Evolutionary conservation across 2,797 vertebrate species (phyloP), one percentile per base, ranked within the genome.

Genomic region (Pelobates cultripes): DNA sequence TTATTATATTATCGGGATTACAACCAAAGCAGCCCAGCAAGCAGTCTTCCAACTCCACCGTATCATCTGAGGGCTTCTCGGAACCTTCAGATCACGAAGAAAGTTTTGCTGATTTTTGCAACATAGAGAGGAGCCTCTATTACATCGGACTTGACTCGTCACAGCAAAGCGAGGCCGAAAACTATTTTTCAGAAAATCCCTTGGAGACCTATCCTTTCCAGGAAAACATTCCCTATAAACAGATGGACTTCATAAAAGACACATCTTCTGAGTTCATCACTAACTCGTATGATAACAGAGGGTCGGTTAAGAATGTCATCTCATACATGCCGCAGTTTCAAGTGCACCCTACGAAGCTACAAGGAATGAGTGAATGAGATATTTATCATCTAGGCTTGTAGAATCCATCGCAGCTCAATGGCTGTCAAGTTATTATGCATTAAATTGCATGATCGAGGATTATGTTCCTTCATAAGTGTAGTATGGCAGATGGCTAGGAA

Each of bases 251-350:
- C 4, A 81, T 86, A 44, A 94, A 92, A 82, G 89, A 77, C 0
- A 78, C 81, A 3, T 89, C 92, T 10, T 85, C 92, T 0, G 3
- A 79, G 4, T 79, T 90, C 3, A 43, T 87, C 78, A 86, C 73
- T 12, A 89, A 85, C 42, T 87, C 86, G 85, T 81, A 75, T 64
- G 85, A 70, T 17, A 78, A 87, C 17, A 85, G 80, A 74, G 81
- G 41, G 8, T 5, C 17, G 0, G 41, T 69, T 80, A 86, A 87
- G 74, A 91, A 89, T 83, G 85, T 91, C 42, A 85, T 92, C 1
- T 89, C 95, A 0, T 99, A 99, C 15, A 72, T 97, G 89, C 97
- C 98, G 0, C 98, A 99, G 78, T 98, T 96, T 87, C 94, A 89
- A 87, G 88, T 92, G 87, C 86, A 88, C 40, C 13, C 89, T 15